Evolutionary conservation across 2,113 vertebrate species (phyloP).

Genomic region (Pachycephala philippinensis): DNA sequence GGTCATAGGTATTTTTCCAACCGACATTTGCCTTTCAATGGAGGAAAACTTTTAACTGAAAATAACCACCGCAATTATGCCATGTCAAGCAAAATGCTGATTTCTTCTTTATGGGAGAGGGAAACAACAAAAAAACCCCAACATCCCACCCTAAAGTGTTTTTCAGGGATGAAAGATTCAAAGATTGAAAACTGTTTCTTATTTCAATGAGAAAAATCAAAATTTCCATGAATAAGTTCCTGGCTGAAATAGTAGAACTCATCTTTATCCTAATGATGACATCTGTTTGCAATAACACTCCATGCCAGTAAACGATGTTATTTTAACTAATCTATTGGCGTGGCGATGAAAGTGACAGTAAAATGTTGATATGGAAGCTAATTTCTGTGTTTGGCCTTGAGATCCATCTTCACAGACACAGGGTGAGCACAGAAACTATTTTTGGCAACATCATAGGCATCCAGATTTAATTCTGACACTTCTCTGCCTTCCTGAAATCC

Average conservation of each 20-base stretch:
- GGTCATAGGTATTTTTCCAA: not conserved
- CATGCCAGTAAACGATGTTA: conserved; percentile 46
- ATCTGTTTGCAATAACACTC: conserved; percentile 57
- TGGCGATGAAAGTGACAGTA: conserved; percentile 49
- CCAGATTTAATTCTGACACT: conserved; percentile 39
- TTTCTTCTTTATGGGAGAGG: not conserved
- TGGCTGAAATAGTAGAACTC: conserved; percentile 4
- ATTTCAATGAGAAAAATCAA: not conserved
- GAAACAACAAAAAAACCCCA: not conserved
- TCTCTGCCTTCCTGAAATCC: conserved; percentile 24
- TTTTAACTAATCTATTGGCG: conserved; percentile 54
- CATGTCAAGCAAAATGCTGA: not conserved
- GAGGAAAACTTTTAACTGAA: not conserved
- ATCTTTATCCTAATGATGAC: conserved; percentile 5
- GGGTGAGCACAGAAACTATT: conserved; percentile 31
- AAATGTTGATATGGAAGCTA: conserved; percentile 56
- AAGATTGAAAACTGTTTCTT: not conserved
- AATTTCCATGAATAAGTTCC: conserved; percentile 4
- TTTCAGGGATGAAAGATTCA: not conserved
- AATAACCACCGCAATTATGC: not conserved
- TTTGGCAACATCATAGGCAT: not conserved
- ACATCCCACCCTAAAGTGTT: not conserved
- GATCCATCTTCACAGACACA: conserved; percentile 14
- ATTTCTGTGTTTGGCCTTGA: conserved; percentile 57
- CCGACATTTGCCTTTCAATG: not conserved